Evolutionary conservation across 2,888 invertebrate genomes (phyloP).

Genomic region (Hetaerina titia): DNA sequence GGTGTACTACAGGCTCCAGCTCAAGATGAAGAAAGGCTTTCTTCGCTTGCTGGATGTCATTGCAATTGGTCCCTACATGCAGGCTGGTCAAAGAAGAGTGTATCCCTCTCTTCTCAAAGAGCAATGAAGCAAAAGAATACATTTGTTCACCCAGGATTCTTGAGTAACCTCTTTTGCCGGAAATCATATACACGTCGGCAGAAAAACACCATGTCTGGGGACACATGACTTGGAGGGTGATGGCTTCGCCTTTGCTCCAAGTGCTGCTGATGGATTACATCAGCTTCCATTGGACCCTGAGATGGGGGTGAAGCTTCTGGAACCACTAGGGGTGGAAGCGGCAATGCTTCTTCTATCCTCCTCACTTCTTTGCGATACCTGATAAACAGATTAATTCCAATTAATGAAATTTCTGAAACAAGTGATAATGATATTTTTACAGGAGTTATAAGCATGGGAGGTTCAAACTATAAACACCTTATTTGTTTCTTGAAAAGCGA

Average conservation of each 20-base stretch:
- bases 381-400: constrained; percentile 72
- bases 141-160: constrained; percentile 75
- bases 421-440: no score
- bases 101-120: constrained; percentile 25
- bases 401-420: background rate
- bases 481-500: no score
- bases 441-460: no score
- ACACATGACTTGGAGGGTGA: constrained; percentile 84
- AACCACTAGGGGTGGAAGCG: constrained; percentile 85
- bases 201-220: constrained; percentile 93
- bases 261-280: background rate
- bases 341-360: constrained; percentile 88
- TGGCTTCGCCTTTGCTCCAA: constrained; percentile 76
- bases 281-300: constrained; percentile 47
- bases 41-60: background rate
- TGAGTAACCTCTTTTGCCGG: constrained; percentile 87
- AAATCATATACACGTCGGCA: constrained; percentile 97
- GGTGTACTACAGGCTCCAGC: constrained; percentile 27
- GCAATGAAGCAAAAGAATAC: background rate
- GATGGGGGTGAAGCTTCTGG: constrained; percentile 76
- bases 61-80: constrained; percentile 56
- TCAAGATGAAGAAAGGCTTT: background rate
- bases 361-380: constrained; percentile 92
- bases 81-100: constrained; percentile 37
- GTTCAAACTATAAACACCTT: no score